These are phyloP conservation scores for Accipiter virgatus DNA, from an alignment of 2,113 vertebrate species.

Conservation along the genomic window DNA sequence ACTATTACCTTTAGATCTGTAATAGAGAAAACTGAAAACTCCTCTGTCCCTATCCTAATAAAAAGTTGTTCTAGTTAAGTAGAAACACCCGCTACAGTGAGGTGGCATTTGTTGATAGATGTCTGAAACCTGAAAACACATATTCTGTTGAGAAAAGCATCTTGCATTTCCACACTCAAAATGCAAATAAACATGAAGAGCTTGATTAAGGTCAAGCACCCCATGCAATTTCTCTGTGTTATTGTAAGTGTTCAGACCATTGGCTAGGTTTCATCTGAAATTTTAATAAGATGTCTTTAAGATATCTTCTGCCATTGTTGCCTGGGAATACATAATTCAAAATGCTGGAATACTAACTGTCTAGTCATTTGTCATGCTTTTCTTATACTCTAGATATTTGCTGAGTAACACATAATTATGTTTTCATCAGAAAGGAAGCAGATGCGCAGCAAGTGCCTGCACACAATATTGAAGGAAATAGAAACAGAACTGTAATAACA, in stretches of 20 bases:
- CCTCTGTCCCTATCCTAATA: not conserved
- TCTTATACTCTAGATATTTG: not conserved
- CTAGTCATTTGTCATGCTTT: not conserved
- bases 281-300: not conserved
- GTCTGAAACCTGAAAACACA: not conserved
- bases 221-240: not conserved
- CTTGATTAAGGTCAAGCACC: not conserved
- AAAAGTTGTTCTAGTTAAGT: not conserved
- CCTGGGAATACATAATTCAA: not conserved
- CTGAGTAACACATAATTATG: not conserved
- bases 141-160: not conserved
- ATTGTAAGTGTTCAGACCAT: not conserved
- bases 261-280: not conserved
- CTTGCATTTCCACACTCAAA: not conserved
- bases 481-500: not conserved
- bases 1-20: not conserved
- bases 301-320: not conserved
- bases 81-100: not conserved
- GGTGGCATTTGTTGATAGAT: not conserved
- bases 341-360: not conserved
- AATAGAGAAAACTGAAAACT: not conserved
- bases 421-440: not conserved
- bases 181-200: not conserved
- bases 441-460: not conserved
- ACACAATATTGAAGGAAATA: not conserved